Evolutionary conservation across 1,140 invertebrate species (phyloP), one percentile per base, ranked within the genome.

Genomic region (Eumeta japonica): DNA sequence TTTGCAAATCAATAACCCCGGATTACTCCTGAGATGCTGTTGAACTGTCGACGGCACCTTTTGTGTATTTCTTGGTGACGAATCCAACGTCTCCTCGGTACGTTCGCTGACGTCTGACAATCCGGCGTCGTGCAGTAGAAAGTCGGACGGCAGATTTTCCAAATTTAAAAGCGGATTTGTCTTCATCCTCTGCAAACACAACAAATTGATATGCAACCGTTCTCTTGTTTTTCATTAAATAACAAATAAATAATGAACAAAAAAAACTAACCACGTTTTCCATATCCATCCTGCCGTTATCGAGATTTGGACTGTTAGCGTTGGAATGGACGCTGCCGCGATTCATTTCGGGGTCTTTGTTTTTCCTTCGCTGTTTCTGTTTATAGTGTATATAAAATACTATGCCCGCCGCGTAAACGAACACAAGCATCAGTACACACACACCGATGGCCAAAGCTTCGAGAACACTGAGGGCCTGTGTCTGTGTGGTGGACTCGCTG

Each of bases 111-210:
- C 59, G 49, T 74, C 66, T 19, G 66, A 71, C 14, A 71, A 45
- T 3, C 62, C 60, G 16, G 57, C 48, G 34, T 71, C 64, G 45
- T 56, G 50, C n/a, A 64, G 45, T 11, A 63, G 45, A 35, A 58
- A 73, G 39, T 70, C 63, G 27, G 40, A 50, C 28, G 53, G 46
- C 43, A 61, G 47, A 15, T 27, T 55, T 13, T 39, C 37, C 18
- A 39, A 15, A 16, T 43, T 63, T 9, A 89, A 52, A 28, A 90
- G 47, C 1, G 87, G 86, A 55, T 74, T 72, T 4, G 60, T 64
- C 52, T 74, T 74, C 34, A 74, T 31, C 53, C 57, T 58, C 70
- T 74, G 45, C n/a, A 58, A 67, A 35, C 37, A 36, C n/a, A n/a
- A n/a, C n/a, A n/a, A n/a, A n/a, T n/a, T n/a, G n/a, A 7, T 7